Percentiles rank a stretch among this genome's conserved stretches.
These are phyloP conservation scores for Astreopora myriophthalma DNA, from an alignment of 64 coral and sea anemone genomes.

Conservation along the genomic window DNA sequence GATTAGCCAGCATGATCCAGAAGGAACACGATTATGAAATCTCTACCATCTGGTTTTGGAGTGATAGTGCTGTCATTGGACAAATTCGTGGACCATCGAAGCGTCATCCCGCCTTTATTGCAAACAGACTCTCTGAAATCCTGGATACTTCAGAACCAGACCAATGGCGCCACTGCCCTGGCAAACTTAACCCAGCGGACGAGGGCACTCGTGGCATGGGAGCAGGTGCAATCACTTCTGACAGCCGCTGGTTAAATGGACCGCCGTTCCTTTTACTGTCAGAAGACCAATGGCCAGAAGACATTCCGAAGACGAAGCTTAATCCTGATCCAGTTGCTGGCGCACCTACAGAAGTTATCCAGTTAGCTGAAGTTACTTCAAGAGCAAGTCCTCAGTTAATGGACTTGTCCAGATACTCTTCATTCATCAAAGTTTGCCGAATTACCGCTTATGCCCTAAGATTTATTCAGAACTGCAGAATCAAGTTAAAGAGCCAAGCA, in stretches of 20 bases:
- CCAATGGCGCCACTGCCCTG: neutral
- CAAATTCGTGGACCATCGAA: neutral
- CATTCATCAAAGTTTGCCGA: neutral
- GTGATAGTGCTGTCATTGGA: neutral
- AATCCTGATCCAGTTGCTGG: too few species aligned
- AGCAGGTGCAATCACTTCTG: too few species aligned
- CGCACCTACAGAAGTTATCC: neutral
- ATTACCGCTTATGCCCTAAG: neutral
- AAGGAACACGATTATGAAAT: neutral
- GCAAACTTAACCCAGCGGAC: neutral
- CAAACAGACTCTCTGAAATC: neutral
- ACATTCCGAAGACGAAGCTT: too few species aligned
- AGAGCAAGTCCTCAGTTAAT: too few species aligned
- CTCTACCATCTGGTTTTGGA: neutral
- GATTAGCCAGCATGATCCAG: neutral
- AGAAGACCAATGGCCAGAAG: too few species aligned
- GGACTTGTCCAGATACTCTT: too few species aligned
- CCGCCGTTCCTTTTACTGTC: too few species aligned
- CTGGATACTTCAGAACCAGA: neutral
- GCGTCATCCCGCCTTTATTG: neutral
- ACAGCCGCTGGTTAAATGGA: too few species aligned
- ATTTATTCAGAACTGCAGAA: neutral
- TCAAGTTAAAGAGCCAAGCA: neutral
- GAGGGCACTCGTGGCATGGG: too few species aligned
- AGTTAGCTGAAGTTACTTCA: neutral